Evolutionary conservation across 2,797 vertebrate genomes (phyloP), one percentile per base, ranked within the genome.

Genomic region (Clarias platycephalus): DNA sequence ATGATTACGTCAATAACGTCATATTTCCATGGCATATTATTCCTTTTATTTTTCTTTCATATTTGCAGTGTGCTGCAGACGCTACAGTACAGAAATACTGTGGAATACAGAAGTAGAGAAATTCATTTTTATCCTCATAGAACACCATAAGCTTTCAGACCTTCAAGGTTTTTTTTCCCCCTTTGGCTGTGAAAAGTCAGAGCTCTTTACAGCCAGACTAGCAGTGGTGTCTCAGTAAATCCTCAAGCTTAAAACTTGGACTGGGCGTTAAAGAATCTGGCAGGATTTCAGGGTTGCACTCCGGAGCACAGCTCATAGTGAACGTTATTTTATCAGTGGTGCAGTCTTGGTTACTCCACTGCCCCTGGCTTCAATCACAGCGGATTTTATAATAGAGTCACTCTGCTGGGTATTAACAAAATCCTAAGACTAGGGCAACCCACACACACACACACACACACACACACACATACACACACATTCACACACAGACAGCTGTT

Each of bases 101-200:
- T 44, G 40, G 40, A 44, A 44, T 9, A 9, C 40, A 44, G 40
- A 63, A 63, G 53, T 12, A 76, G 9, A 44, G 40, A 77, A 86
- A 84, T 80, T 62, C 7, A 74, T 81, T 64, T 64, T 81, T 80
- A 57, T 80, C 31, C 53, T 75, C 83, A 78, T 79, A 63, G 40
- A 31, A 37, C 37, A 53, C 26, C 31, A 16, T 40, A 63, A 58
- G 71, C 67, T 79, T 5, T 60, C 62, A 78, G 12, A 10, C 64
- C 55, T 53, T 82, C 55, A 64, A 57, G 34, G 34, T 63, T 63
- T 18, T 58, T 75, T 57, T 20, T 10, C 2, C 4, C 13, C 13
- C 12, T 66, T 5, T 31, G 28, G 63, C 26, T 66, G 16, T 77
- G 22, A 40, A 68, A 78, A 77, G 22, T 72, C 18, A 3, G 24